Evolutionary conservation across 1,140 invertebrate genomes (phyloP).

Genomic region (Copidosoma floridanum): DNA sequence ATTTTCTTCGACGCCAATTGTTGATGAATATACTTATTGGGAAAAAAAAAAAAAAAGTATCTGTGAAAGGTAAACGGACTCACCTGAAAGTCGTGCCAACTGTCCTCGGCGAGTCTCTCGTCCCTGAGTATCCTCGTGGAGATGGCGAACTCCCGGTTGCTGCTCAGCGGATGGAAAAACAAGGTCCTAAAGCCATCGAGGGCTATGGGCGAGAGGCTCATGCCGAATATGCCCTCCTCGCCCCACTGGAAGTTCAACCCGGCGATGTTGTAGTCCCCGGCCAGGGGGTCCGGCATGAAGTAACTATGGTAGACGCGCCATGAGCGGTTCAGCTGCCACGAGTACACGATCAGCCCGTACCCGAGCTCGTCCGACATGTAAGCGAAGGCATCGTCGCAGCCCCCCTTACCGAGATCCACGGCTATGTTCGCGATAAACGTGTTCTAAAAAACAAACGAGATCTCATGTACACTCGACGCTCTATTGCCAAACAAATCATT

Average conservation of each 20-base stretch:
- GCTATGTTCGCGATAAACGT: constrained; percentile 83
- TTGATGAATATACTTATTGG: no score
- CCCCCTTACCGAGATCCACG: constrained; percentile 68
- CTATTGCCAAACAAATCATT: no score
- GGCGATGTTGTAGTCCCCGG: constrained; percentile 74
- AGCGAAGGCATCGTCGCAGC: constrained; percentile 73
- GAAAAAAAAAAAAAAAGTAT: background rate
- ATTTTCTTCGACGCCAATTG: no score
- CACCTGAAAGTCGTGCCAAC: constrained; percentile 70
- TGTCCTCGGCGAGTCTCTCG: constrained; percentile 63
- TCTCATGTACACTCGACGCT: no score
- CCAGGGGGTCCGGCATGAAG: constrained; percentile 75
- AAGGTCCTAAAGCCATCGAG: constrained; percentile 67
- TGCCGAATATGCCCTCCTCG: constrained; percentile 78
- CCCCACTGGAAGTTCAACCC: constrained; percentile 81
- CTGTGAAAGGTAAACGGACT: background rate
- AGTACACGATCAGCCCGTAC: constrained; percentile 76
- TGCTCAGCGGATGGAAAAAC: constrained; percentile 76
- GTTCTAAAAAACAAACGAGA: constrained; percentile 44
- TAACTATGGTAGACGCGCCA: constrained; percentile 76
- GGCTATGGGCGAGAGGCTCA: constrained; percentile 66
- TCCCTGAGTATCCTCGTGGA: constrained; percentile 71
- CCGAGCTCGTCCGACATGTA: constrained; percentile 81
- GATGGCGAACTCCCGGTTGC: constrained; percentile 73
- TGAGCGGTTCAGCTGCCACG: constrained; percentile 70